Percentiles rank a stretch among this genome's conserved stretches.
These are phyloP conservation scores for Amiota communis DNA, from an alignment of 2,888 invertebrate species.

Conservation along the genomic window DNA sequence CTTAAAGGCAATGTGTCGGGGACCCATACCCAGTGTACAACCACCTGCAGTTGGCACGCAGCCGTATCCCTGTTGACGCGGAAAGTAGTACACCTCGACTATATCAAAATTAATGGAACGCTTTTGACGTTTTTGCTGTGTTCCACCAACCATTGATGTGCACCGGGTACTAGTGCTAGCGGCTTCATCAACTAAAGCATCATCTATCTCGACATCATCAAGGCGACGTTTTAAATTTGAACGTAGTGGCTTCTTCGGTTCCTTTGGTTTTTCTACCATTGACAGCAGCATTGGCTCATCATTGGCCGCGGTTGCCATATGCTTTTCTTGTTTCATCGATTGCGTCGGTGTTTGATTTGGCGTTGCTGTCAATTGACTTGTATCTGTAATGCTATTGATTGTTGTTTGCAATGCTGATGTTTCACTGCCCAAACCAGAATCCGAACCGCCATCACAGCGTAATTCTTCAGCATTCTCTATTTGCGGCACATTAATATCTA, in stretches of 20 bases:
- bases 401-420: conserved; percentile 70
- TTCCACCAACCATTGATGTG: not conserved
- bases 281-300: not conserved
- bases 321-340: not conserved
- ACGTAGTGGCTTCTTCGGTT: conserved; percentile 69
- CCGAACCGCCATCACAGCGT: conserved; percentile 86
- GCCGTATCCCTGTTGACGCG: conserved; percentile 91
- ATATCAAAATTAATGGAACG: conserved; percentile 90
- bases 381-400: conserved; percentile 42
- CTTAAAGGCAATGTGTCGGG: conserved; percentile 79
- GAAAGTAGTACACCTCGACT: conserved; percentile 96
- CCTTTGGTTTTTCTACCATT: not conserved
- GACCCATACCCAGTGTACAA: conserved; percentile 94
- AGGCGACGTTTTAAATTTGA: conserved; percentile 81
- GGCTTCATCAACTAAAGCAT: conserved; percentile 61
- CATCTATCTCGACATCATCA: conserved; percentile 73
- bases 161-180: not conserved
- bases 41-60: conserved; percentile 93
- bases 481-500: conserved; percentile 42
- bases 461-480: conserved; percentile 53
- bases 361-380: conserved; percentile 42
- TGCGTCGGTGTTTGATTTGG: conserved; percentile 28
- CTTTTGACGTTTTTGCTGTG: conserved; percentile 78
- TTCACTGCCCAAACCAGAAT: conserved; percentile 88
- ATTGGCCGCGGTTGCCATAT: not conserved